Percentiles rank a stretch among this genome's conserved stretches.
Conservation (phyloP, 2,797 vertebrate species). For the Chaetophractus vellerosus region DNA sequence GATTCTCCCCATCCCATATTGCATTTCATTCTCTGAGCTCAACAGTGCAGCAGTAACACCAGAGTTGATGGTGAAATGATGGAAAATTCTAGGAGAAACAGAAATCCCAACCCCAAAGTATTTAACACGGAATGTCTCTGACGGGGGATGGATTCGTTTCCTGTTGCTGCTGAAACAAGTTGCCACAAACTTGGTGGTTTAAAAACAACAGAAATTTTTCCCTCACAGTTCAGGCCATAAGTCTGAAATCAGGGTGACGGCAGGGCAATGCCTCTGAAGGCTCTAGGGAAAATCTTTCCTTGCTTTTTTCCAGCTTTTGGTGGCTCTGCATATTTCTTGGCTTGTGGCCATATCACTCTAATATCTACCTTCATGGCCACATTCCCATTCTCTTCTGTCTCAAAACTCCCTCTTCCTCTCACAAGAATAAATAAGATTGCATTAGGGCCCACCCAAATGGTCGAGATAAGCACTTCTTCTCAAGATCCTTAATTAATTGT, state of each 20-base stretch:
- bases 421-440: neutral
- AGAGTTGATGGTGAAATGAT: neutral
- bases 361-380: neutral
- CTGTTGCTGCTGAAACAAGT: neutral
- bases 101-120: neutral
- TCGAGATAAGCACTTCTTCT: neutral
- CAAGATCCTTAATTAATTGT: neutral
- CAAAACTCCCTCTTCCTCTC: neutral
- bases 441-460: neutral
- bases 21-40: neutral
- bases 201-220: conserved; percentile 3
- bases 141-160: neutral
- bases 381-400: neutral
- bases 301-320: neutral
- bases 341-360: neutral
- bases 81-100: conserved; percentile 31
- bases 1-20: neutral
- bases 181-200: neutral
- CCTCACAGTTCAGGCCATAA: neutral
- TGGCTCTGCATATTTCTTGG: neutral
- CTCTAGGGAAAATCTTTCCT: neutral
- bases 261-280: neutral
- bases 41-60: neutral
- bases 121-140: neutral
- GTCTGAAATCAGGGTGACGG: neutral